Conservation (phyloP, 1,140 invertebrate species). For the Hylyphantes graminicola region DNA sequence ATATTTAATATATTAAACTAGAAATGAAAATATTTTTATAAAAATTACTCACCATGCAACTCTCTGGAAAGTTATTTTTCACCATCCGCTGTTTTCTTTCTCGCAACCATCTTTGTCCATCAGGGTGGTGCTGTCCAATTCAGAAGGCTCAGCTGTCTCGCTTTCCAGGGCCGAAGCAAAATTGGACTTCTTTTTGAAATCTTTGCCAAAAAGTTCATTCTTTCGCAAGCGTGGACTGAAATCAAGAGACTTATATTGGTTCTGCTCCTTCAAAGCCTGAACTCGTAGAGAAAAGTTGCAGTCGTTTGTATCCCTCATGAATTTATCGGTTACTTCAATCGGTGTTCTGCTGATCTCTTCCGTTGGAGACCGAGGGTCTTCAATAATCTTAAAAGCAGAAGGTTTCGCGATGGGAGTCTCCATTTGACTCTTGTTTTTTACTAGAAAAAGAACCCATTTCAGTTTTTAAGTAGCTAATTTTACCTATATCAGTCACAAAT, state of each 20-base stretch:
- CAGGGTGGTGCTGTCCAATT: slow-evolving; percentile 18
- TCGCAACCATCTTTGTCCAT: slow-evolving; percentile 29
- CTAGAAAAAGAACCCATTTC: slow-evolving; percentile 36
- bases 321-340: slow-evolving; percentile 49
- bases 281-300: not conserved
- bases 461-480: not conserved
- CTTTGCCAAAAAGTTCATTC: slow-evolving; percentile 23
- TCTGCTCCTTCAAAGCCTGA: slow-evolving; percentile 31
- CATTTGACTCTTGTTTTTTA: slow-evolving; percentile 1
- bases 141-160: slow-evolving; percentile 1
- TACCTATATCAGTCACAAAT: not conserved
- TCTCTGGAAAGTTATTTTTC: not conserved
- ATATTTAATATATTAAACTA: no score
- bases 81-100: slow-evolving; percentile 21
- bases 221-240: slow-evolving; percentile 17
- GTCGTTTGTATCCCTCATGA: not conserved
- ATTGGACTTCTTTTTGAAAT: slow-evolving; percentile 33
- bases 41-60: no score
- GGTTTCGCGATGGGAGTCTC: slow-evolving; percentile 5
- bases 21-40: no score
- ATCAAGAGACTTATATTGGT: not conserved
- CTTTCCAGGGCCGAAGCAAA: slow-evolving; percentile 19
- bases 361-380: slow-evolving; percentile 49
- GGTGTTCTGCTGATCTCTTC: slow-evolving; percentile 56
- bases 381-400: slow-evolving; percentile 42